Percentiles rank a stretch among this genome's conserved stretches.
Conservation (phyloP, 2,113 vertebrate species). For the Cebidichthys violaceus region DNA sequence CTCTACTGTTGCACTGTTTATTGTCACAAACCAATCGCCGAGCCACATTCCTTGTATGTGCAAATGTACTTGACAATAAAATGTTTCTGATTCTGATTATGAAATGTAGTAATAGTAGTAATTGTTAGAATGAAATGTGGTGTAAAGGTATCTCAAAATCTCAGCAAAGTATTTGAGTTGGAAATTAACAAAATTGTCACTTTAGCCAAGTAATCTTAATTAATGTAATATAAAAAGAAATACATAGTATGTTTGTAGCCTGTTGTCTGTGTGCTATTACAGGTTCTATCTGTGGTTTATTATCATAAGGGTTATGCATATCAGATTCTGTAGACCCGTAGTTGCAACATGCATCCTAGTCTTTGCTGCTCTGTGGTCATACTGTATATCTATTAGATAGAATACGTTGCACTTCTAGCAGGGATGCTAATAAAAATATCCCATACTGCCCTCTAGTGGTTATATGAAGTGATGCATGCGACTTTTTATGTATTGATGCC, state of each 20-base stretch:
- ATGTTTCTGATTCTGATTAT: background rate
- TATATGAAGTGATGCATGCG: background rate
- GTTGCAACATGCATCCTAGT: background rate
- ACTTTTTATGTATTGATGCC: background rate
- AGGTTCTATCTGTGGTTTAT: background rate
- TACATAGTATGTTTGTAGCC: background rate
- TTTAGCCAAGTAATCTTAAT: background rate
- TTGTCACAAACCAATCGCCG: background rate
- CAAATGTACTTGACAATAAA: background rate
- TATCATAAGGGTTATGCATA: background rate
- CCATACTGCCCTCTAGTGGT: slow-evolving; percentile 44
- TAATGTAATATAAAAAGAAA: background rate
- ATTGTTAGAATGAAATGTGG: background rate
- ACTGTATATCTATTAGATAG: background rate
- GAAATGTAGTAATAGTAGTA: background rate
- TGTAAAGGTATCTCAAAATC: background rate
- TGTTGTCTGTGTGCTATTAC: background rate
- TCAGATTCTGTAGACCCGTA: background rate
- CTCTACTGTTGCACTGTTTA: too few relatives aligned
- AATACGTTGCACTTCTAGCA: background rate
- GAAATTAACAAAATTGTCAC: background rate
- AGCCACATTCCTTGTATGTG: background rate
- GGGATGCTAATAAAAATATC: background rate
- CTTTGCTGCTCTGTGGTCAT: background rate
- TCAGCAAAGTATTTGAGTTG: background rate